phyloP scores from a whole-genome alignment of 1,140 invertebrate species.

The Vollenhovia emeryi region DNA sequence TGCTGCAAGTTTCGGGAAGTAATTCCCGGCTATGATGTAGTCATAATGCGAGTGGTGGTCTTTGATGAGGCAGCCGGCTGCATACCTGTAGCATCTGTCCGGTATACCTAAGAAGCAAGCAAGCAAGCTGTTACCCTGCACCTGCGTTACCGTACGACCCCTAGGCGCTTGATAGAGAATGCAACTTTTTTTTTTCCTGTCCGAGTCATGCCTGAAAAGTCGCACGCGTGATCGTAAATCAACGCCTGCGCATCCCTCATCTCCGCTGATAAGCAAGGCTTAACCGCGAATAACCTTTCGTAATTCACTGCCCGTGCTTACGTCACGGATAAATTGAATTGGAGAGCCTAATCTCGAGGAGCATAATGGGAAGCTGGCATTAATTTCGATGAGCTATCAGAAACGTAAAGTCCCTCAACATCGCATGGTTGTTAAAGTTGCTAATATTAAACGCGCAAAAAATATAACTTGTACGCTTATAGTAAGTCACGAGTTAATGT shows the following conservation, averaged over 20 bases:
- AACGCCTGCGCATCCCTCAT: slow-evolving; percentile 68
- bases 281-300: slow-evolving; percentile 61
- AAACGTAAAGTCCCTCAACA: slow-evolving; percentile 17
- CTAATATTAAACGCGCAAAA: not conserved
- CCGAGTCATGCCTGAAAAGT: slow-evolving; percentile 67
- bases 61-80: slow-evolving; percentile 69
- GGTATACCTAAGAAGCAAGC: slow-evolving; percentile 62
- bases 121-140: slow-evolving; percentile 72
- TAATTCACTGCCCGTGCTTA: slow-evolving; percentile 56
- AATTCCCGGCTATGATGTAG: slow-evolving; percentile 41
- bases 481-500: not conserved
- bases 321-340: slow-evolving; percentile 73
- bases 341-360: slow-evolving; percentile 69
- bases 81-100: slow-evolving; percentile 70
- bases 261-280: slow-evolving; percentile 31
- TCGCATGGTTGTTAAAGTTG: not conserved
- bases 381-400: slow-evolving; percentile 66
- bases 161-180: slow-evolving; percentile 66
- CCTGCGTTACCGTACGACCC: slow-evolving; percentile 69
- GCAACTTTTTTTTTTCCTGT: slow-evolving; percentile 73
- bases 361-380: slow-evolving; percentile 57
- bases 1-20: slow-evolving; percentile 40
- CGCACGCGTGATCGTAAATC: slow-evolving; percentile 73
- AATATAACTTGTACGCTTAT: not conserved
- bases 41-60: slow-evolving; percentile 50